Base-by-base conservation (phyloP, 2,797 vertebrate species). In the Pyrocephalus nanus region DNA sequence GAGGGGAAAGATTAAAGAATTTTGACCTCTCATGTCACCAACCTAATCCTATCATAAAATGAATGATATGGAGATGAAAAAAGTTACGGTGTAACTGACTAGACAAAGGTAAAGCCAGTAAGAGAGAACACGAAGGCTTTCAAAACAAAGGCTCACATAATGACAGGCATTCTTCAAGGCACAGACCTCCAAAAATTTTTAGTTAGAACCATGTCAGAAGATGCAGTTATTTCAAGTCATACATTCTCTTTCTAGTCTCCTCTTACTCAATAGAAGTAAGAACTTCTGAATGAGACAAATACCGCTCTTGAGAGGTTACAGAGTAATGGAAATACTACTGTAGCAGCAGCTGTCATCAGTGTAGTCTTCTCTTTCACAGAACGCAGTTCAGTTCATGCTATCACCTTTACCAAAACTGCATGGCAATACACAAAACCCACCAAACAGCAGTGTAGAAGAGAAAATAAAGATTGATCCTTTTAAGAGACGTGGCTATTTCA, bases 371-470 rank as follows among this genome's bases (percentile, higher is more conserved):
- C 50, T 55, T 83, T 36, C 83, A 75, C 22, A 69, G 50, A 57
- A 17, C 1, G 0, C 23, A 64, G 32, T 60, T 66, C 72, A 40
- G 30, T 6, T 83, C 45, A 30, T 8, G 11, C 34, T 19, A 40
- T 6, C 50, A 54, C 19, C 50, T 84, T 51, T 5, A 73, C 3
- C 22, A 65, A 71, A 90, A 51, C 43, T 42, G 50, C 11, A 50
- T 61, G 4, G 23, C 42, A 87, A 60, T 16, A 67, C 11, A 54
- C 4, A 73, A 21, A 76, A 62, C 19, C 4, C 45, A 77, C 4
- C 4, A 45, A 40, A 32, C 4, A 65, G 62, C 36, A 79, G 34
- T 2, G 0, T 0, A 43, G 54, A 40, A 61, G n/a, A 50, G 21
- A 74, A 85, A 76, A 75, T 45, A 29, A 85, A 53, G 29, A 34